A percentile compares a stretch with the other conserved stretches of the same genome.
phyloP scores from a whole-genome alignment of 2,888 invertebrate genomes.

The Ophion obscuratus region DNA sequence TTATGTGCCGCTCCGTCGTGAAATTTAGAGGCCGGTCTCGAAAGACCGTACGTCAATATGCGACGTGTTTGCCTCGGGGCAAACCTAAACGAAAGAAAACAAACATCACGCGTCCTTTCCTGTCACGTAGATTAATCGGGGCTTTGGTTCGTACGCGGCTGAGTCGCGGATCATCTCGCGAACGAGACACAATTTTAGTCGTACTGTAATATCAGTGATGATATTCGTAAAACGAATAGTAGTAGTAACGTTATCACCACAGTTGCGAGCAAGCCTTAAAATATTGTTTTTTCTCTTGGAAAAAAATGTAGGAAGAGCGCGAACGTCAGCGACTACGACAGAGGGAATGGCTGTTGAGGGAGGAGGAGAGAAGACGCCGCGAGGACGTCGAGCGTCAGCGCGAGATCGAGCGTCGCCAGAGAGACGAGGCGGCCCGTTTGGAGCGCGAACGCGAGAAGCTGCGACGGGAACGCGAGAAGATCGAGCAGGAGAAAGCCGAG shows the following conservation, averaged over 20 bases:
- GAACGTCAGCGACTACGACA: slow-evolving; percentile 91
- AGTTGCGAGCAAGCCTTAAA: slow-evolving; percentile 23
- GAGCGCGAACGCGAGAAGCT: slow-evolving; percentile 93
- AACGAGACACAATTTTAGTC: background rate
- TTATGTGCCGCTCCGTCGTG: slow-evolving; percentile 65
- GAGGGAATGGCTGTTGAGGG: slow-evolving; percentile 90
- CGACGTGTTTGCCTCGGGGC: slow-evolving; percentile 18
- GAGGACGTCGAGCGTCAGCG: slow-evolving; percentile 91
- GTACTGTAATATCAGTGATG: background rate
- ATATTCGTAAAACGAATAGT: background rate
- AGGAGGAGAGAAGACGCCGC: slow-evolving; percentile 92
- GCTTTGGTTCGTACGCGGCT: slow-evolving; percentile 18
- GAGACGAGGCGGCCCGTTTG: slow-evolving; percentile 93
- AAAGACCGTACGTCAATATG: background rate
- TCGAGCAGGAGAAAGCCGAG: slow-evolving; percentile 95
- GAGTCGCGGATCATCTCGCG: slow-evolving; percentile 26
- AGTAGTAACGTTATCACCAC: background rate
- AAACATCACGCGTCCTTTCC: background rate
- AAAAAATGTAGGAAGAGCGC: slow-evolving; percentile 87
- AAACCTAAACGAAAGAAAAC: background rate
- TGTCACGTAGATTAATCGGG: slow-evolving; percentile 16
- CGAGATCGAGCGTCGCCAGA: slow-evolving; percentile 92
- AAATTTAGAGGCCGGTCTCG: slow-evolving; percentile 51
- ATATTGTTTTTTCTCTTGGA: background rate
- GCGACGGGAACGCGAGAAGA: slow-evolving; percentile 92